These are phyloP conservation scores for Rhinophrynus dorsalis DNA, from an alignment of 2,797 vertebrate genomes.

Conservation along the genomic window DNA sequence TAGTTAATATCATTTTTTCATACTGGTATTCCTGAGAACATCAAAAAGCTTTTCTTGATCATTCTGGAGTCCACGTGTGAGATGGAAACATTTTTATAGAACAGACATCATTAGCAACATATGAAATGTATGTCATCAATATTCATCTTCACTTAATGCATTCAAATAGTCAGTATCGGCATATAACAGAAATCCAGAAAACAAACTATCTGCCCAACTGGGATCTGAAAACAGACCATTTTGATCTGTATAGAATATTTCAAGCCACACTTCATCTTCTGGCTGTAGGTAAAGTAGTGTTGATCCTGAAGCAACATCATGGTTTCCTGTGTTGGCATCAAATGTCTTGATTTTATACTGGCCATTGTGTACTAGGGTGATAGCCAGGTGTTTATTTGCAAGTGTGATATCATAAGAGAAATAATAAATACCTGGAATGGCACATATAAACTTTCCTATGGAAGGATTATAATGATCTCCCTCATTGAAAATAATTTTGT, in stretches of 20 bases:
- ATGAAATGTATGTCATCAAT: constrained; percentile 53
- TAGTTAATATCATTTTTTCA: no score
- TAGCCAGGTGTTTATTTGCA: constrained; percentile 94
- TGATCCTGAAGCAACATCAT: constrained; percentile 92
- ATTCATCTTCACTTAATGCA: constrained; percentile 80
- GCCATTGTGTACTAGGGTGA: constrained; percentile 91
- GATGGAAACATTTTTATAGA: no score
- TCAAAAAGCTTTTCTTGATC: not conserved
- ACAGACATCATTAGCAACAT: no score
- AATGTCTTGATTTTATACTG: constrained; percentile 93
- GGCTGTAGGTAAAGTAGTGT: constrained; percentile 89
- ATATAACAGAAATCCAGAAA: constrained; percentile 96
- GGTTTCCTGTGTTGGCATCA: constrained; percentile 96
- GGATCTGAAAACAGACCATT: constrained; percentile 94
- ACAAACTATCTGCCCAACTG: constrained; percentile 92
- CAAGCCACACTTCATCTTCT: constrained; percentile 96
- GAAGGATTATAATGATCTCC: constrained; percentile 89
- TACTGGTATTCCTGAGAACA: constrained; percentile 1
- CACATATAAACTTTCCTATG: constrained; percentile 92
- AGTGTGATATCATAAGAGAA: constrained; percentile 97
- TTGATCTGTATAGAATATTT: constrained; percentile 94
- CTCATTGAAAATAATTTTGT: constrained; percentile 93
- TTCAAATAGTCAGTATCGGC: constrained; percentile 93
- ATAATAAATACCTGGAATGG: constrained; percentile 92
- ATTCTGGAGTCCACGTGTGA: not conserved